Evolutionary conservation across 2,888 invertebrate genomes (phyloP), one percentile per base, ranked within the genome.

Genomic region (Scotopteryx bipunctaria): DNA sequence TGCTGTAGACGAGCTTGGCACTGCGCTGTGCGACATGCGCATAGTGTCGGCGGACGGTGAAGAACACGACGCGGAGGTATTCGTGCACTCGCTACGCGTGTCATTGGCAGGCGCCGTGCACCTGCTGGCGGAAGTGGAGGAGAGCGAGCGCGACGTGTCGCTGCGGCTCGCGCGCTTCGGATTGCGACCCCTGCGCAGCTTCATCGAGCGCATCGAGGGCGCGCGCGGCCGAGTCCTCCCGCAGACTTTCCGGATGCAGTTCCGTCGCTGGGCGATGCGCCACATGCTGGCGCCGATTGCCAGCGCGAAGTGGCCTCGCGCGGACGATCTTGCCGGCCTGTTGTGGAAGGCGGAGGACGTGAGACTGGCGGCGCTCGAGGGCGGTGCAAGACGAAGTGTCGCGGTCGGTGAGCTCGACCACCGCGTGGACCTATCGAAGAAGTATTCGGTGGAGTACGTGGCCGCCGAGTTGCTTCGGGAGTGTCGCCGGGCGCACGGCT

Each of bases 11-110:
- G 33, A 8, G 21, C 21, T 37, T 21, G 17, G 31, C 11, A 3
- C 9, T 11, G 21, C 25, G 6, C 43, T 52, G 19, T 5, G 41
- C 23, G 38, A 27, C 23, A 47, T 53, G 53, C 43, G 46, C 42
- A 29, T 53, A 16, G 38, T 47, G 33, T 19, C 47, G 16, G 25
- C 47, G 33, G 43, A 47, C 21, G 53, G 47, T 13, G 38, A 25
- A 5, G 53, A 43, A 33, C 32, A 48, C 38, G 43, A 33, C 27
- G 47, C 53, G 27, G 53, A 53, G 33, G 47, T 43, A 47, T 53
- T 53, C 43, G 42, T 38, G 38, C 42, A 43, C 43, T 31, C 43
- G 38, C 43, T 53, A 29, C 43, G 17, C 9, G 37, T 43, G 43
- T 17, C 49, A 32, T 32, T 50, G 32, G 49, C 49, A 38, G 43